Evolutionary conservation across 2,888 invertebrate genomes (phyloP).

Genomic region (Andrena hattorfiana): DNA sequence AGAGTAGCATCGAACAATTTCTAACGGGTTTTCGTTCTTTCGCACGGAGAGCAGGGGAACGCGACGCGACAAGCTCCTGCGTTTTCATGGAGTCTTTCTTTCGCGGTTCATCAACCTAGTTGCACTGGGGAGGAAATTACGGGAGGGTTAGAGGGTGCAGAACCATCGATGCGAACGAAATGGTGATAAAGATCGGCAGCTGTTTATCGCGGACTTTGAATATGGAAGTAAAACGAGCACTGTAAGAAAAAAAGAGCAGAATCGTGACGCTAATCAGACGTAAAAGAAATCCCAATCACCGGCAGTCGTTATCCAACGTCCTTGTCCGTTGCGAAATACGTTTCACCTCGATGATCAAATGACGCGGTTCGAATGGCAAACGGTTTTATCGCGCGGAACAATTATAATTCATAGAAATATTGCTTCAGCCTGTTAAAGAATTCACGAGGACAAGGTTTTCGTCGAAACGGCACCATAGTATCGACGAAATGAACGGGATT

Average conservation of each 20-base stretch:
- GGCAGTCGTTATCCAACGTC: slow-evolving; percentile 29
- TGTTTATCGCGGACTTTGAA: too few relatives aligned
- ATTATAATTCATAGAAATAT: neutral
- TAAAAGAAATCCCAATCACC: slow-evolving; percentile 17
- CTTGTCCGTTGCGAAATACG: slow-evolving; percentile 12
- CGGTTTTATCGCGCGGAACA: neutral
- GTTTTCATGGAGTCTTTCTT: neutral
- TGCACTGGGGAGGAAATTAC: too few relatives aligned
- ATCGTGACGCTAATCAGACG: slow-evolving; percentile 19
- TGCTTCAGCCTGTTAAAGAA: neutral
- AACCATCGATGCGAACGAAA: slow-evolving; percentile 8
- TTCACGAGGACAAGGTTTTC: neutral
- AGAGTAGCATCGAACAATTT: slow-evolving; percentile 68
- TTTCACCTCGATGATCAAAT: slow-evolving; percentile 24
- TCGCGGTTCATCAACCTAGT: neutral
- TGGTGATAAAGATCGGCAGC: slow-evolving; percentile 1
- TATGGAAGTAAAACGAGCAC: slow-evolving; percentile 12
- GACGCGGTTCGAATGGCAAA: neutral
- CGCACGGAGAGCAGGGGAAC: slow-evolving; percentile 1
- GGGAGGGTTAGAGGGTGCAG: too few relatives aligned
- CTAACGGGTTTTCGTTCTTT: slow-evolving; percentile 73
- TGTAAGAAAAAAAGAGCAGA: slow-evolving; percentile 3
- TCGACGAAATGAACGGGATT: slow-evolving; percentile 34
- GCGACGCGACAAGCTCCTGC: neutral
- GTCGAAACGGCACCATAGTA: neutral